phyloP scores from a whole-genome alignment of 2,113 vertebrate species.

The Myotis davidii region DNA sequence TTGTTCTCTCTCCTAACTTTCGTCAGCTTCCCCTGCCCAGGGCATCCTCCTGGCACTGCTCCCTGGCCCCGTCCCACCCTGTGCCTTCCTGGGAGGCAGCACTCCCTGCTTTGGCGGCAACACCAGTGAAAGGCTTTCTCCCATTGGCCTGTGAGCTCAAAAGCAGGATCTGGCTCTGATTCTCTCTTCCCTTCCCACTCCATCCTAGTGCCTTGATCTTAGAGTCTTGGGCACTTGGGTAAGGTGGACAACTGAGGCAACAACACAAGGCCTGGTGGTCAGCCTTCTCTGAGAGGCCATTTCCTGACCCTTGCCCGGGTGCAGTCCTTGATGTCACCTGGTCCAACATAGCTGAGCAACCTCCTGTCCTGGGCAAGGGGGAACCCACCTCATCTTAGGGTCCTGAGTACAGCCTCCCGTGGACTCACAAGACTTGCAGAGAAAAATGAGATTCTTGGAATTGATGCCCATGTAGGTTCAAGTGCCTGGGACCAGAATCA shows the following conservation, averaged over 20 bases:
- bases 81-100: background rate
- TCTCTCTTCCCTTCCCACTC: background rate
- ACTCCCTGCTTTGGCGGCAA: background rate
- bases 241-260: background rate
- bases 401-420: background rate
- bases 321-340: background rate
- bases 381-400: background rate
- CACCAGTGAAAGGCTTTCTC: background rate
- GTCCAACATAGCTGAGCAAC: background rate
- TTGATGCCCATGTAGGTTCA: background rate
- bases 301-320: background rate
- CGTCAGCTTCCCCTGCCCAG: background rate
- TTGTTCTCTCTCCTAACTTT: background rate
- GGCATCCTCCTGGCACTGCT: background rate
- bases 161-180: background rate
- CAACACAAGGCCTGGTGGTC: background rate
- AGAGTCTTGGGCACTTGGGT: background rate
- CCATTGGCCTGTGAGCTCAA: background rate
- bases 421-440: background rate
- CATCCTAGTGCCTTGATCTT: background rate
- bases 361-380: background rate
- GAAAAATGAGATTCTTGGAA: background rate
- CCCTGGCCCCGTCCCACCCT: fast-evolving
- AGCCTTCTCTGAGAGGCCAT: background rate
- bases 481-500: background rate